Evolutionary conservation across 2,888 invertebrate genomes (phyloP), one percentile per base, ranked within the genome.

Genomic region (Cephus runcator): DNA sequence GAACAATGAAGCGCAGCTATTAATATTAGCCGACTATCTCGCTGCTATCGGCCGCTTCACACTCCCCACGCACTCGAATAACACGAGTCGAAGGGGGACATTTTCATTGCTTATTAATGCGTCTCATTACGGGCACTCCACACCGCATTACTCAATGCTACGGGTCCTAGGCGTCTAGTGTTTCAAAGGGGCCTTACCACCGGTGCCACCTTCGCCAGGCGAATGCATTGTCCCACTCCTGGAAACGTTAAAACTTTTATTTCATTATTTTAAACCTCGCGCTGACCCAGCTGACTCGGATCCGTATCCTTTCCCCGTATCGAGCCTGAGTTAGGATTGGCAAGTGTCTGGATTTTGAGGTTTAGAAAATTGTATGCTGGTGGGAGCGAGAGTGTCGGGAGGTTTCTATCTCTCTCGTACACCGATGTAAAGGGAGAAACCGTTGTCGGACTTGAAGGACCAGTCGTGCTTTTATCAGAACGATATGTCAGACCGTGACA

Each of bases 101-200:
- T 89, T 90, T 90, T 90, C 89, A 90, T 89, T 87, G 88, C 85
- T 87, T 90, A 90, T 90, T 89, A 89, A 90, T 90, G 90, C 75
- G 79, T 84, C 86, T 90, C 90, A 87, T 90, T 89, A 88, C 87
- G 83, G 85, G 85, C 88, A 89, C 88, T 90, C 90, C 87, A 83
- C 88, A 90, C 89, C 85, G 87, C 88, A 90, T 90, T 89, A 90
- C 85, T 90, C 90, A 90, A 90, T 89, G 89, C 85, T 88, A 85
- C 83, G 84, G 84, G 77, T 80, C 85, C 81, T 82, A 73, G 78
- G 83, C 85, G 87, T 89, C 89, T 90, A 89, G 87, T 86, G 88
- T 90, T 90, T 89, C 89, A 88, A 86, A 86, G 85, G 85, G 84
- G 84, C 86, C 36, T 40, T 36, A 73, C 69, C 34, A 36, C 36